These are phyloP conservation scores for Ceryle rudis DNA, from an alignment of 2,797 vertebrate species.

Conservation along the genomic window DNA sequence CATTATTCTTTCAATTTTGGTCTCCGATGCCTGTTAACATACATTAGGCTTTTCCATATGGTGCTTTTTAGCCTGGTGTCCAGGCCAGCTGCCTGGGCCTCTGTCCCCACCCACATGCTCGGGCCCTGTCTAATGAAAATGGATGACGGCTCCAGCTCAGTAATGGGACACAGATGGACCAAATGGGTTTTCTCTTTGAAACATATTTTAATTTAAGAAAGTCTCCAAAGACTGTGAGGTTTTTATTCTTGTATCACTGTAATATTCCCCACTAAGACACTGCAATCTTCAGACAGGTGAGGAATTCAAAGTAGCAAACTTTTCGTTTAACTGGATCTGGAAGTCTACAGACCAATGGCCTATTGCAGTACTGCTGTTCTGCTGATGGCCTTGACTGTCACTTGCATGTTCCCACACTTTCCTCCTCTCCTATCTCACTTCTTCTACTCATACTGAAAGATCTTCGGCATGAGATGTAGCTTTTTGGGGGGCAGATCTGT, in stretches of 20 bases:
- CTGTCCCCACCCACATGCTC: background rate
- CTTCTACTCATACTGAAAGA: background rate
- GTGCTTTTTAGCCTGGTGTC: constrained; percentile 27
- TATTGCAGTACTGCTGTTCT: background rate
- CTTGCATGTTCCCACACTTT: background rate
- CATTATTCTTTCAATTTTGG: constrained; percentile 89
- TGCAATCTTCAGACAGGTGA: background rate
- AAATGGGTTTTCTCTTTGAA: background rate
- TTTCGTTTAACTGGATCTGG: background rate
- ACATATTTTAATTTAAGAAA: constrained; percentile 19
- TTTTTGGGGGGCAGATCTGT: background rate
- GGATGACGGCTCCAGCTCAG: constrained; percentile 10
- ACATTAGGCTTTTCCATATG: constrained; percentile 75
- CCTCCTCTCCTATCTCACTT: background rate
- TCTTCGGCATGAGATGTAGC: background rate
- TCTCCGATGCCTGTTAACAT: constrained; percentile 73
- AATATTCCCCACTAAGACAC: background rate
- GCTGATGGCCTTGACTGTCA: background rate
- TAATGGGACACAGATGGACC: constrained; percentile 49
- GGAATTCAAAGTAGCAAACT: background rate
- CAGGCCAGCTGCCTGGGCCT: constrained; percentile 32
- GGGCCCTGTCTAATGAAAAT: constrained; percentile 51
- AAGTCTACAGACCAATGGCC: background rate
- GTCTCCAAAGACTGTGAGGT: background rate
- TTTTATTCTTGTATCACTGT: background rate